Base-by-base conservation (phyloP, 2,797 vertebrate species). In the Pseudopleuronectes americanus region DNA sequence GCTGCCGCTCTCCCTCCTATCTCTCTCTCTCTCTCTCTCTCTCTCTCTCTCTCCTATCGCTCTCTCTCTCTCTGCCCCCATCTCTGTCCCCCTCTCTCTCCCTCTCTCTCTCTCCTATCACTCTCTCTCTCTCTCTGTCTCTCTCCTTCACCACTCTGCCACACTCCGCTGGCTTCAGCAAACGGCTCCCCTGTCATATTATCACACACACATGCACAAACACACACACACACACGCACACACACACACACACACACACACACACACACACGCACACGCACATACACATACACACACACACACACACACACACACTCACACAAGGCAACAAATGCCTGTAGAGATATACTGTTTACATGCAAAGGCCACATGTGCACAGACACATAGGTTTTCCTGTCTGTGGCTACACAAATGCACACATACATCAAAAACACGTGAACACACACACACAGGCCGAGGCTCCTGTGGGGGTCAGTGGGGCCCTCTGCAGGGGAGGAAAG, bases 101-200 rank as follows among this genome's bases (percentile, higher is more conserved):
- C 6, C 28, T 77, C 66, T 69, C 4, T 79, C 77, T 60, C 58
- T 45, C 71, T 52, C 33, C 36, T 13, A 12, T 36, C 71, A 2
- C 62, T 47, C 61, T 19, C 58, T 60, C 55, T 51, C 64, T 38
- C 36, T 38, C 10, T 43, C n/a, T n/a, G n/a, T 28, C 28, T 31
- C 28, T 64, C 68, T 66, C 49, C 19, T 67, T 71, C 49, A 64
- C 79, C 74, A 71, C 85, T 90, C 90, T 80, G 90, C 81, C 83
- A 92, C 92, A 94, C 90, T 93, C 80, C 90, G 89, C 84, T 90
- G 90, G 85, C 86, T 92, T 86, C 84, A 86, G 89, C 89, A 86
- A 90, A 87, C 81, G 51, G 72, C 85, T 88, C 78, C 80, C 80
- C 79, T 87, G 83, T 87, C 87, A 89, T 83, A 80, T 85, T 88